Evolutionary conservation across 2,797 vertebrate species (phyloP).

Genomic region (Jordanella pulchra): DNA sequence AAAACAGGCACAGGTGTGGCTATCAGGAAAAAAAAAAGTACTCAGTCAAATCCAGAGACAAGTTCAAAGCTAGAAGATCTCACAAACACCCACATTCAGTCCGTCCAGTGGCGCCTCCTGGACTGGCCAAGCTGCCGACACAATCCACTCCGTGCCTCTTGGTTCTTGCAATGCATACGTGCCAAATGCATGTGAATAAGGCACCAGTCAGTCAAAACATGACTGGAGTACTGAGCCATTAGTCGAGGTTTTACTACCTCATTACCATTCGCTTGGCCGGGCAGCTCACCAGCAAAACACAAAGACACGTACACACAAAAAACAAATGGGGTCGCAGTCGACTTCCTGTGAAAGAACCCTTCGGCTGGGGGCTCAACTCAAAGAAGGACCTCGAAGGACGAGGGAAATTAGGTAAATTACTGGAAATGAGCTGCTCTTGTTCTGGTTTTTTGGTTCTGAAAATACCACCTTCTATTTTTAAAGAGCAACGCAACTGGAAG

Average conservation of each 20-base stretch:
- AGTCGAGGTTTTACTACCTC: conserved; percentile 63
- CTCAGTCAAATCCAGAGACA: conserved; percentile 40
- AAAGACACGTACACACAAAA: conserved; percentile 26
- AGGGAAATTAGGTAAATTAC: conserved; percentile 7
- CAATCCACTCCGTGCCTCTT: conserved; percentile 55
- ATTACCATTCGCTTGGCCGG: conserved; percentile 56
- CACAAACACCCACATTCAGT: conserved; percentile 19
- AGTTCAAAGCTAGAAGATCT: conserved; percentile 27
- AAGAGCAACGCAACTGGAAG: not conserved
- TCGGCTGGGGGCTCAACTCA: conserved; percentile 18
- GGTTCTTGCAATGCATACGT: conserved; percentile 22
- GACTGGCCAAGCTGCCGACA: conserved; percentile 70
- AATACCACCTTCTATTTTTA: not conserved
- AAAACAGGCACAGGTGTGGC: conserved; percentile 32
- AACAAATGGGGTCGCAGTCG: conserved; percentile 2
- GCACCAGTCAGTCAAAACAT: conserved; percentile 73
- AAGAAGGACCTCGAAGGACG: not conserved
- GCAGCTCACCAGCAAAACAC: conserved; percentile 47
- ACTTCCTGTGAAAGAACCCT: conserved; percentile 27
- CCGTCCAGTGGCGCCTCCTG: conserved; percentile 67
- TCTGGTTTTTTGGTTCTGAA: not conserved
- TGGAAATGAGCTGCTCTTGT: not conserved
- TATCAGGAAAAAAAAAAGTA: conserved; percentile 12
- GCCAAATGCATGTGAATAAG: conserved; percentile 65
- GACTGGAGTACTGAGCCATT: conserved; percentile 67